Evolutionary conservation across 2,797 vertebrate genomes (phyloP).

Genomic region (Myioborus miniatus): DNA sequence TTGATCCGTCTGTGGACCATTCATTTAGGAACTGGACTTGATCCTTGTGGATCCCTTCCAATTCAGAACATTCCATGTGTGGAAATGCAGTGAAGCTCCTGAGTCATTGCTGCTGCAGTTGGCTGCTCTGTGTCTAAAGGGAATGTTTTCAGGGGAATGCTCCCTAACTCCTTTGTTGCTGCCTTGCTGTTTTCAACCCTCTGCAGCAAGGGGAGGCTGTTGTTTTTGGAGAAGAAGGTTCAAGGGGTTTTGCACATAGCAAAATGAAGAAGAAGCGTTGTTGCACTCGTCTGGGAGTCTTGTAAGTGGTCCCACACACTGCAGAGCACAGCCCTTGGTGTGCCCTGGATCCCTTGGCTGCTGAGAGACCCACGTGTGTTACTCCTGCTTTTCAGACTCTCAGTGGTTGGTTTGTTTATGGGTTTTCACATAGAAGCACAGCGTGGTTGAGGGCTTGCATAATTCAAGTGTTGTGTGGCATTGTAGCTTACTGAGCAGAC

Average conservation of each 20-base stretch:
- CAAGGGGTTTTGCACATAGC: not conserved
- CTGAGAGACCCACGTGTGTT: not conserved
- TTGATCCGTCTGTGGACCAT: not conserved
- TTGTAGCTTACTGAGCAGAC: not conserved
- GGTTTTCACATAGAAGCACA: not conserved
- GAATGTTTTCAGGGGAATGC: not conserved
- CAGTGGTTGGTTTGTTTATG: not conserved
- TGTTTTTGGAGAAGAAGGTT: not conserved
- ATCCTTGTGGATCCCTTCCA: not conserved
- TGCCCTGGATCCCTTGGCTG: not conserved
- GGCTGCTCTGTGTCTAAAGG: not conserved
- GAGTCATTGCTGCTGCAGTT: not conserved
- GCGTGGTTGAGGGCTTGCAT: fast-evolving
- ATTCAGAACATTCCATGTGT: not conserved
- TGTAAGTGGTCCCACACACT: fast-evolving
- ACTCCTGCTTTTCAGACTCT: not conserved
- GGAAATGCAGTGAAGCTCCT: not conserved
- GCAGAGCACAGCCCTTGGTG: not conserved
- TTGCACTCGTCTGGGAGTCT: not conserved
- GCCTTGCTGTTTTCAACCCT: not conserved
- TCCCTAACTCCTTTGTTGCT: not conserved
- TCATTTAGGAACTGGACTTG: not conserved
- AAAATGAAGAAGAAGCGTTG: fast-evolving
- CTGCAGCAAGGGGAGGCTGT: not conserved
- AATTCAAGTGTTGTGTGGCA: not conserved